Percentiles rank a stretch among this genome's conserved stretches.
Evolutionary conservation across 1,140 invertebrate species (phyloP).

Genomic region (Panagrolaimus sp.): DNA sequence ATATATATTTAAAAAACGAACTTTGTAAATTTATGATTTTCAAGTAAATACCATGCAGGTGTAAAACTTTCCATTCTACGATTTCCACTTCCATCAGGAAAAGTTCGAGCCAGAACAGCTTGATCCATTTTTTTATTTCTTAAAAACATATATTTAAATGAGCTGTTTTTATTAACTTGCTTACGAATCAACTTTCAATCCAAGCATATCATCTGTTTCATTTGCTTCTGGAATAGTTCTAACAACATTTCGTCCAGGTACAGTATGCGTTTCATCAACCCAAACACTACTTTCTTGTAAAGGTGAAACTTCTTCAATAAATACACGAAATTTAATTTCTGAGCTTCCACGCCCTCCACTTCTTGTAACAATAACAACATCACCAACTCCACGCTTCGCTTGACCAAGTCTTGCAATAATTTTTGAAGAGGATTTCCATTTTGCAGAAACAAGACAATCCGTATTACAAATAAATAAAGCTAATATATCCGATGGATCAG

Average conservation of each 20-base stretch:
- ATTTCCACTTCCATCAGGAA: conserved; percentile 81
- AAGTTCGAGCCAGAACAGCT: conserved; percentile 71
- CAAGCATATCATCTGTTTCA: conserved; percentile 76
- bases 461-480: conserved; percentile 88
- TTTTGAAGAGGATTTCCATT: conserved; percentile 96
- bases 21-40: conserved; percentile 74
- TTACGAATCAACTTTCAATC: conserved; percentile 84
- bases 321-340: conserved; percentile 83
- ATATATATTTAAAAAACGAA: conserved; percentile 24
- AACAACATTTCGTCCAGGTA: conserved; percentile 72
- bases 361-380: conserved; percentile 85
- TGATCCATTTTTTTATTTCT: conserved; percentile 34
- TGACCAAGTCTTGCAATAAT: conserved; percentile 86
- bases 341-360: conserved; percentile 85
- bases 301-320: conserved; percentile 64
- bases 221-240: conserved; percentile 75
- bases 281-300: conserved; percentile 93
- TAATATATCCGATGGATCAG: conserved; percentile 74
- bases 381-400: conserved; percentile 79
- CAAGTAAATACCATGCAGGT: conserved; percentile 86
- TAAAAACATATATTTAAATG: conserved; percentile 16
- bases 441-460: conserved; percentile 85
- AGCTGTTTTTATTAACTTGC: conserved; percentile 57
- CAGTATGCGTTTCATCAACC: conserved; percentile 80
- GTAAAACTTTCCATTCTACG: conserved; percentile 85